A percentile compares a stretch with the other conserved stretches of the same genome.
Evolutionary conservation across 2,888 invertebrate genomes (phyloP).

Genomic region (Cryptophagus acutangulus): DNA sequence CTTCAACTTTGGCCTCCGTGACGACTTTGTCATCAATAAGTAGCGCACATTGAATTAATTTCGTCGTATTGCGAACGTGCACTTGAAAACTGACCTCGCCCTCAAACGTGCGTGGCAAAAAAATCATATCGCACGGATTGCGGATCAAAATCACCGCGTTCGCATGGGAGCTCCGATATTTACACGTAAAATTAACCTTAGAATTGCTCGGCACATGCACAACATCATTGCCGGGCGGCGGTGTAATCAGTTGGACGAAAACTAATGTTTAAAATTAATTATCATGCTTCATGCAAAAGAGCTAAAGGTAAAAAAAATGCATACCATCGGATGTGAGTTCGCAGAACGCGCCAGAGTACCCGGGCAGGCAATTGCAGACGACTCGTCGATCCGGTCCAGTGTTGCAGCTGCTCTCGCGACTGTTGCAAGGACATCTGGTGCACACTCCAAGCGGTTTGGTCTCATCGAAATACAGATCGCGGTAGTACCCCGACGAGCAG

Average conservation of each 20-base stretch:
- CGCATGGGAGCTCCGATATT: constrained; percentile 45
- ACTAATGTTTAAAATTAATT: neutral
- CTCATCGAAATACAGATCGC: constrained; percentile 54
- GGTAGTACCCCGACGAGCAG: constrained; percentile 68
- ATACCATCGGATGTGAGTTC: too few species aligned
- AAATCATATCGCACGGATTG: too few species aligned
- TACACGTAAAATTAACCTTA: constrained; percentile 49
- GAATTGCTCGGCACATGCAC: constrained; percentile 44
- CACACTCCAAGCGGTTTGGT: constrained; percentile 58
- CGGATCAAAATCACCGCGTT: too few species aligned
- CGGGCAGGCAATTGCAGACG: constrained; percentile 65
- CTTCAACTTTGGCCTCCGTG: neutral
- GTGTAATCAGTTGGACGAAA: constrained; percentile 42
- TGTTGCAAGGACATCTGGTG: constrained; percentile 70
- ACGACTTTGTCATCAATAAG: constrained; percentile 8
- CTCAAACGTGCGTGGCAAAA: too few species aligned
- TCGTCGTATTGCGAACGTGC: constrained; percentile 35
- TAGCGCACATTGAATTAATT: constrained; percentile 28
- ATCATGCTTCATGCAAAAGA: constrained; percentile 10
- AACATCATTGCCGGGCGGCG: constrained; percentile 46
- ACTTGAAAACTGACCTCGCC: too few species aligned
- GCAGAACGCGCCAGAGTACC: constrained; percentile 66
- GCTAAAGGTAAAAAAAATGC: too few species aligned
- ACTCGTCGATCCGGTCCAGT: constrained; percentile 55
- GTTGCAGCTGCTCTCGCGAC: constrained; percentile 63